phyloP scores from a whole-genome alignment of 2,888 invertebrate species.

The Harpagoxenus sublaevis region DNA sequence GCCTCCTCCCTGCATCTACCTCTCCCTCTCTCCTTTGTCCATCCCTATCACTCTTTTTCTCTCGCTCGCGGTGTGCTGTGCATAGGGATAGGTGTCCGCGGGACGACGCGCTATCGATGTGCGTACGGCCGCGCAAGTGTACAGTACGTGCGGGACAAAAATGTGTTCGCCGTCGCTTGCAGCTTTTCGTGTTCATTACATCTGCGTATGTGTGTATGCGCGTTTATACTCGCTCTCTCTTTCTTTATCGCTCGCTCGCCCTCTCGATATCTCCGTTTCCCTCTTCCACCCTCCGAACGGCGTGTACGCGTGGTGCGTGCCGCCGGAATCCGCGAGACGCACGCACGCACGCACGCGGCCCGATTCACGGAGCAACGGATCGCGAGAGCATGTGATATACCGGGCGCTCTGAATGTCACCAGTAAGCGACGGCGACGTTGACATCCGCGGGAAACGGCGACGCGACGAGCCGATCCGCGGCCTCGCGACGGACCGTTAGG shows the following conservation, averaged over 20 bases:
- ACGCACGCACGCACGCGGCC: slow-evolving; percentile 52
- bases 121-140: slow-evolving; percentile 19
- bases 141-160: slow-evolving; percentile 35
- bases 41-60: background rate
- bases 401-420: background rate
- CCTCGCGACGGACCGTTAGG: slow-evolving; percentile 7
- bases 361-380: background rate
- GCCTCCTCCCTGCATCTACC: slow-evolving; percentile 10
- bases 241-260: background rate
- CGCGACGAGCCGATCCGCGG: background rate
- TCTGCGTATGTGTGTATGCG: slow-evolving; percentile 37
- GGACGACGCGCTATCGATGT: slow-evolving; percentile 46
- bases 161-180: slow-evolving; percentile 40
- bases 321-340: slow-evolving; percentile 61
- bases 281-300: background rate
- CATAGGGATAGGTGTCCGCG: slow-evolving; percentile 60
- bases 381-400: slow-evolving; percentile 1
- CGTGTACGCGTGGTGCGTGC: slow-evolving; percentile 60
- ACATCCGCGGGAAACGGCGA: background rate
- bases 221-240: slow-evolving; percentile 13
- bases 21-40: background rate
- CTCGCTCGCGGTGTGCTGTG: slow-evolving; percentile 50
- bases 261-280: slow-evolving; percentile 8
- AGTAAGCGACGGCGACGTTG: background rate
- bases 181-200: slow-evolving; percentile 24